Evolutionary conservation across 2,113 vertebrate species (phyloP).

Genomic region (Sturnus vulgaris): DNA sequence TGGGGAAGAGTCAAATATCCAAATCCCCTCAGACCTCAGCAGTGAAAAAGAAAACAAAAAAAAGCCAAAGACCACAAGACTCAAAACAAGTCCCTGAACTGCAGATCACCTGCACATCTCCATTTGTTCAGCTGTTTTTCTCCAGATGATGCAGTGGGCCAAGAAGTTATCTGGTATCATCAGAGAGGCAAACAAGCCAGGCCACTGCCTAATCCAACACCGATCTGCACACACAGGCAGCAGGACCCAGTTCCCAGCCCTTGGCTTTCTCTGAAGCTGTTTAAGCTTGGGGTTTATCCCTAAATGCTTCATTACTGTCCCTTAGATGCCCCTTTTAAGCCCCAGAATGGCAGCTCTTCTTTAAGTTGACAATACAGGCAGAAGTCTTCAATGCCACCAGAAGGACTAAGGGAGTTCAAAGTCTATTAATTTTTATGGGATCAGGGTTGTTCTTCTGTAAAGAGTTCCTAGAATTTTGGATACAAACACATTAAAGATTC

Average conservation of each 20-base stretch:
- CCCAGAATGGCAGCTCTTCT: background rate
- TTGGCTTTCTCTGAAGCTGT: background rate
- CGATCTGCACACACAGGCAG: background rate
- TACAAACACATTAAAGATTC: background rate
- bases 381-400: background rate
- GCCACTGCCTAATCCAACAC: background rate
- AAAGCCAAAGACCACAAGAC: background rate
- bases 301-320: background rate
- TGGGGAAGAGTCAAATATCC: background rate
- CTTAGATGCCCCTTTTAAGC: background rate
- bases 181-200: background rate
- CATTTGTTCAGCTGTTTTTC: conserved; percentile 1
- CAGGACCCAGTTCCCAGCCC: background rate
- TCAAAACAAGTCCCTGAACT: background rate
- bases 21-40: background rate
- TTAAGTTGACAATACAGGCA: background rate
- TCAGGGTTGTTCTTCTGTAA: background rate
- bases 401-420: background rate
- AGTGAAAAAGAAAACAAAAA: background rate
- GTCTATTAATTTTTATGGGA: background rate
- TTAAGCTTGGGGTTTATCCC: background rate
- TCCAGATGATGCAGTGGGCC: background rate
- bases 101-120: background rate
- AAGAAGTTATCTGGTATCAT: background rate
- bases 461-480: background rate